Evolutionary conservation across 2,113 vertebrate genomes (phyloP), one percentile per base, ranked within the genome.

Genomic region (Amphiprion percula): DNA sequence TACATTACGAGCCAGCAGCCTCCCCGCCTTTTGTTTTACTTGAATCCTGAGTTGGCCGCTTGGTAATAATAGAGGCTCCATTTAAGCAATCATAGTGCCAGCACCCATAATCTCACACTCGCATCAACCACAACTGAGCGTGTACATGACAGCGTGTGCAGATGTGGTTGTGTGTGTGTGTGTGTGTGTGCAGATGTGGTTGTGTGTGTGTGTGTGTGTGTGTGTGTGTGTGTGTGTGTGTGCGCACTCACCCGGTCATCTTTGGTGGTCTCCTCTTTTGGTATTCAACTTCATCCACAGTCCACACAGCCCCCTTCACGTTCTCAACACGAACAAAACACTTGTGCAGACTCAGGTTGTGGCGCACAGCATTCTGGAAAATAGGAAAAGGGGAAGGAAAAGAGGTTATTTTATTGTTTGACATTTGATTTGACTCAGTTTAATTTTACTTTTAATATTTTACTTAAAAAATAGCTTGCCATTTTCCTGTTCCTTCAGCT

Each of bases 221-320:
- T 60, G 77, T 53, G 59, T 73, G 61, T 65, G 56, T 68, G 79
- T 56, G 49, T 46, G 21, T 3, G 61, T 50, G 66, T 14, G 53
- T 28, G 16, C 2, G 19, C 49, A 90, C 95, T 21, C 89, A 99
- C 98, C 98, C 97, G 14, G 98, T 99, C 98, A 99, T 99, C 97
- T 99, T 99, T 96, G 97, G 98, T 85, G 98, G 98, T 95, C 98
- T 98, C 95, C 98, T 94, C 95, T 99, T 99, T 96, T 99, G 98
- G 94, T 99, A 99, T 92, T 99, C 98, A 61, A 97, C 96, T 94
- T 99, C 98, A 5, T 99, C 98, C 87, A 99, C 98, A 0, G 98
- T 99, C 98, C 98, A 99, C 85, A 99, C 98, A 0, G 98, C 98
- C 1, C 98, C 98, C 90, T 99, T 99, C 92, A 99, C 98, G 19